phyloP scores from a whole-genome alignment of 2,888 invertebrate species.

The Lepidonotus clava region DNA sequence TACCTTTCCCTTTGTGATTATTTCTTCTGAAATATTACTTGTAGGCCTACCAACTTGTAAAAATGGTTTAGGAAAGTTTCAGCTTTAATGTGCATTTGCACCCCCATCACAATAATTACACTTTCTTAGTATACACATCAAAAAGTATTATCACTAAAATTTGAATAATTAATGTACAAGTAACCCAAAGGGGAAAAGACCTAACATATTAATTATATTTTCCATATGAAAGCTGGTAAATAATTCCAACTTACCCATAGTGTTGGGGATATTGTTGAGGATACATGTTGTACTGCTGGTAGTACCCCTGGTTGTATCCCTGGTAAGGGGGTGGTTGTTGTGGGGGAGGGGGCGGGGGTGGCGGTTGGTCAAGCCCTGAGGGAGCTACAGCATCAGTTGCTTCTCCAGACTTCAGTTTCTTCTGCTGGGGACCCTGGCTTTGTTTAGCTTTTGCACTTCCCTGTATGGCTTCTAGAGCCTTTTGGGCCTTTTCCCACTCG shows the following conservation, averaged over 20 bases:
- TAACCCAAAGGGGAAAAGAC: no score
- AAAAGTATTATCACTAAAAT: no score
- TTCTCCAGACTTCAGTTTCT: not conserved
- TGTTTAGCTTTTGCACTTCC: not conserved
- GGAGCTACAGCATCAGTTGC: not conserved
- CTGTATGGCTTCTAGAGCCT: slow-evolving; percentile 35
- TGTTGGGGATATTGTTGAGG: slow-evolving; percentile 29
- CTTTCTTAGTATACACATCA: no score
- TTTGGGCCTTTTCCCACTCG: slow-evolving; percentile 47
- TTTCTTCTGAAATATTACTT: no score
- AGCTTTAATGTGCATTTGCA: no score
- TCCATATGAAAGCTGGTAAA: no score
- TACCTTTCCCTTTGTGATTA: no score
- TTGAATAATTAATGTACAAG: no score
- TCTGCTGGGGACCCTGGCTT: not conserved
- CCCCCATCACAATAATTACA: no score
- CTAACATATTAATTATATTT: no score
- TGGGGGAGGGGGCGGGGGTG: not conserved
- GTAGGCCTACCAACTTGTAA: no score
- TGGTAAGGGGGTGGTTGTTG: not conserved
- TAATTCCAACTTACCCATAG: slow-evolving; percentile 14
- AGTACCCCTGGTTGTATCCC: slow-evolving; percentile 29
- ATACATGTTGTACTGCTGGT: slow-evolving; percentile 7
- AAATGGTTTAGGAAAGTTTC: no score
- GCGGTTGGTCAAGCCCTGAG: not conserved